Evolutionary conservation across 2,797 vertebrate genomes (phyloP), one percentile per base, ranked within the genome.

Genomic region (Helarctos malayanus): DNA sequence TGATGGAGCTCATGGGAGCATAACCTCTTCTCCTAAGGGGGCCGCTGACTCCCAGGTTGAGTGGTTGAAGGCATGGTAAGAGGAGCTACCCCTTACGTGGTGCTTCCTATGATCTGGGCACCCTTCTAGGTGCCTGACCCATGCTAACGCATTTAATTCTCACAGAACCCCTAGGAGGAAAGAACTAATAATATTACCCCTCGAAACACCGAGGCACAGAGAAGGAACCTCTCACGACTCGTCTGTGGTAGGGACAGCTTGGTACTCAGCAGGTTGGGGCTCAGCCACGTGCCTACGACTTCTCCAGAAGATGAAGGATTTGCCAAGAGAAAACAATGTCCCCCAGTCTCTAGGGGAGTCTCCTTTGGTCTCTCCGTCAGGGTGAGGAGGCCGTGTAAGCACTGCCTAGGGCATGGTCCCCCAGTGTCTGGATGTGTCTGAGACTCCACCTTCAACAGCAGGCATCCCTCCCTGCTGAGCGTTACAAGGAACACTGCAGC

Each of bases 191-290:
- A 47, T 82, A 63, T 32, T 32, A 69, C 47, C 23, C 18, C 63
- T 47, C 12, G 8, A 45, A 47, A 95, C 93, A 91, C 23, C 16
- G 68, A 88, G 49, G 61, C 82, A 71, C 35, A 86, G 73, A 95
- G n/a, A 73, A 35, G 35, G 63, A 32, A 45, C 6, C 21, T 45
- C 89, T 65, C 57, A 88, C 29, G 41, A 35, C 32, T 47, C 21
- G 11, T 79, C 27, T 76, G 35, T 8, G 6, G 32, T 14, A 68
- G 73, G 52, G 54, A 47, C 32, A 79, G 52, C n/a, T 91, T 81
- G 88, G 82, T 84, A 73, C 10, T 59, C 47, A 32, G 86, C 5
- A 88, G 10, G 52, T 41, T n/a, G 49, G 54, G 35, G 59, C 56
- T 86, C n/a, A 32, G 35, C 56, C 32, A 32, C 2, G 59, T 86